Percentiles rank a stretch among this genome's conserved stretches.
Evolutionary conservation across 2,797 vertebrate species (phyloP).

Genomic region (Ceryle rudis): DNA sequence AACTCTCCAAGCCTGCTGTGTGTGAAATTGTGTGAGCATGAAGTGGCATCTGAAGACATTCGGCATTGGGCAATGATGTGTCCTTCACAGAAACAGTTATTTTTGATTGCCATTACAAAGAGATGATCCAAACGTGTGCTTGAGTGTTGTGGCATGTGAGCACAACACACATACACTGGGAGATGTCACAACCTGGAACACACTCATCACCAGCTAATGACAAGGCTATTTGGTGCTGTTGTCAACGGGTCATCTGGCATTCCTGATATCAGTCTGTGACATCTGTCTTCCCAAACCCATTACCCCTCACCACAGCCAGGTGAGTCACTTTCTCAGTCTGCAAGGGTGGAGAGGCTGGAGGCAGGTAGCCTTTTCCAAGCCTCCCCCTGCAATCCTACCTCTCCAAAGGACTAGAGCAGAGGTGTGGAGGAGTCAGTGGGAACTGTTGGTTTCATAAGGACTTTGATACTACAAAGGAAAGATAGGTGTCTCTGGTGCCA

Average conservation of each 20-base stretch:
- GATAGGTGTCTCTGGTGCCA: neutral
- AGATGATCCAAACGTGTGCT: neutral
- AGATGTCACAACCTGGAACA: neutral
- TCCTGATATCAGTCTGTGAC: neutral
- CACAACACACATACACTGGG: rapidly evolving
- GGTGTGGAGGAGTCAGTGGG: neutral
- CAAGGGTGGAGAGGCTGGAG: neutral
- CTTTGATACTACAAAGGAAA: neutral
- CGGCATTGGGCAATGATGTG: neutral
- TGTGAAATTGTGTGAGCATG: neutral
- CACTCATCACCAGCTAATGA: neutral
- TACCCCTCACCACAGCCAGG: neutral
- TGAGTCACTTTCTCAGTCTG: neutral
- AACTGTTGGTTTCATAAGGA: neutral
- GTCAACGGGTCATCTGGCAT: neutral
- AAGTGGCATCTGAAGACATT: neutral
- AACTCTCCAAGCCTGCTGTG: neutral
- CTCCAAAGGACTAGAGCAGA: neutral
- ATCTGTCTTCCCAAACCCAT: neutral
- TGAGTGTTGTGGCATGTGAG: neutral
- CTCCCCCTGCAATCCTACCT: neutral
- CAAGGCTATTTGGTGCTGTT: neutral
- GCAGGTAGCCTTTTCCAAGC: neutral
- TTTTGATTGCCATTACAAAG: neutral
- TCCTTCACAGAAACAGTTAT: neutral